Evolutionary conservation across 2,113 vertebrate species (phyloP).

Genomic region (Ammospiza caudacuta): DNA sequence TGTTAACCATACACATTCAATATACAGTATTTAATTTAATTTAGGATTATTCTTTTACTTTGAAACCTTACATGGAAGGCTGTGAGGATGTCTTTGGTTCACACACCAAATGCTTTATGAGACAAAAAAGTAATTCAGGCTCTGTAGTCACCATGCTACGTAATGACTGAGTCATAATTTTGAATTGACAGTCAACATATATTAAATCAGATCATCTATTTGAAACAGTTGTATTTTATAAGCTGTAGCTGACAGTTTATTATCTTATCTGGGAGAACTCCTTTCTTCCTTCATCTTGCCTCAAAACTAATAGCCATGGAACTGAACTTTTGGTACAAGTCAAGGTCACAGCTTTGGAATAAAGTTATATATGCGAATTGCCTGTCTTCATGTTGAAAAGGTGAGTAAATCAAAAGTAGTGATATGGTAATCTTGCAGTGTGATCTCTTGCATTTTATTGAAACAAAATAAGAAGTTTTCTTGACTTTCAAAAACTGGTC

Average conservation of each 20-base stretch:
- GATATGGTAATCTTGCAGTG: slow-evolving; percentile 23
- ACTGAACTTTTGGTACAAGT: slow-evolving; percentile 51
- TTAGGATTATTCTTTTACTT: slow-evolving; percentile 18
- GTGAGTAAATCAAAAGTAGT: slow-evolving; percentile 34
- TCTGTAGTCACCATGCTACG: slow-evolving; percentile 1
- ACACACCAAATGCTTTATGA: slow-evolving; percentile 46
- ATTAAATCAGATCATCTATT: slow-evolving; percentile 66
- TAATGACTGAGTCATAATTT: slow-evolving; percentile 68
- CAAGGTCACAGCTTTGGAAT: slow-evolving; percentile 48
- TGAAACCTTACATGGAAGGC: slow-evolving; percentile 3
- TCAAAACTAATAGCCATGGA: slow-evolving; percentile 37
- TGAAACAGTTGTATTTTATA: slow-evolving; percentile 68
- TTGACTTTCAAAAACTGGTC: not conserved
- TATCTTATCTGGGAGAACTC: slow-evolving; percentile 54
- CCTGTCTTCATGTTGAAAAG: not conserved
- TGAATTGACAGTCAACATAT: slow-evolving; percentile 48
- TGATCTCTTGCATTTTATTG: slow-evolving; percentile 37
- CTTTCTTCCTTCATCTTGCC: slow-evolving; percentile 6
- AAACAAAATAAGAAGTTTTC: slow-evolving; percentile 42
- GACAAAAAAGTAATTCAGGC: slow-evolving; percentile 66
- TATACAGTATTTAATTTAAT: not conserved
- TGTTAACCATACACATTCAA: not conserved
- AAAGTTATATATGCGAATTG: slow-evolving; percentile 41
- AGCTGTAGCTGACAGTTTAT: slow-evolving; percentile 49
- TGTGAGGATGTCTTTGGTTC: slow-evolving; percentile 27